phyloP scores from a whole-genome alignment of 2,113 vertebrate genomes.

The Paraplagusia blochii region DNA sequence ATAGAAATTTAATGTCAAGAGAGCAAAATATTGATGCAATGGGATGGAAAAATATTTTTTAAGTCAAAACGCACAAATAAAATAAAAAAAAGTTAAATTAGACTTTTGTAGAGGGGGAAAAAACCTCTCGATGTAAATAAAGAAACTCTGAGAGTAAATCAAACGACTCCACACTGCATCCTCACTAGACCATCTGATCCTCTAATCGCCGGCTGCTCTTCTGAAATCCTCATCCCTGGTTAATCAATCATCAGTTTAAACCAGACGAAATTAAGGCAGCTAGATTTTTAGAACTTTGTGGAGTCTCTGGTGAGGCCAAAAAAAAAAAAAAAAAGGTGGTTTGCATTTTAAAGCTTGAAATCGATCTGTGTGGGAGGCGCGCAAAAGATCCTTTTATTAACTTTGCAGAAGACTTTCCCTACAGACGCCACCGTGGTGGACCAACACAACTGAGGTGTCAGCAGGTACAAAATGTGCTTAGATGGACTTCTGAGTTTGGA shows the following conservation, averaged over 20 bases:
- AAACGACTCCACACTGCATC: too few relatives aligned
- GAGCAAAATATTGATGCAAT: too few relatives aligned
- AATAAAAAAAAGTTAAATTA: too few relatives aligned
- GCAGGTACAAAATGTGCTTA: constrained; percentile 67
- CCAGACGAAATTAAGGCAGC: constrained; percentile 60
- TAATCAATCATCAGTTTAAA: constrained; percentile 51
- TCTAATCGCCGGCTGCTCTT: constrained; percentile 39
- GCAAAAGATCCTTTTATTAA: constrained; percentile 66
- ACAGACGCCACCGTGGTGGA: constrained; percentile 35
- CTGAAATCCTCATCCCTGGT: constrained; percentile 43
- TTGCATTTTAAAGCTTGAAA: constrained; percentile 49
- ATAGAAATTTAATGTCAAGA: too few relatives aligned
- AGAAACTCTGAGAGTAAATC: too few relatives aligned
- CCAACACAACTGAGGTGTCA: constrained; percentile 68
- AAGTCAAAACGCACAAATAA: too few relatives aligned
- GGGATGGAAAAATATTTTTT: too few relatives aligned
- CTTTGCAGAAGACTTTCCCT: constrained; percentile 62
- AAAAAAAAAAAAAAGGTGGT: constrained; percentile 45
- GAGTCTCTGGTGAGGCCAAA: constrained; percentile 44
- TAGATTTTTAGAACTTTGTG: constrained; percentile 59
- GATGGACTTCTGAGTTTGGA: constrained; percentile 60
- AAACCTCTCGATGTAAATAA: too few relatives aligned
- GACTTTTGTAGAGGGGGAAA: too few relatives aligned
- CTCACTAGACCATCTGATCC: constrained; percentile 5
- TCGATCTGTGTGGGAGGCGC: constrained; percentile 58